Evolutionary conservation across 2,113 vertebrate species (phyloP).

Genomic region (Leptobrachium ailaonicum): DNA sequence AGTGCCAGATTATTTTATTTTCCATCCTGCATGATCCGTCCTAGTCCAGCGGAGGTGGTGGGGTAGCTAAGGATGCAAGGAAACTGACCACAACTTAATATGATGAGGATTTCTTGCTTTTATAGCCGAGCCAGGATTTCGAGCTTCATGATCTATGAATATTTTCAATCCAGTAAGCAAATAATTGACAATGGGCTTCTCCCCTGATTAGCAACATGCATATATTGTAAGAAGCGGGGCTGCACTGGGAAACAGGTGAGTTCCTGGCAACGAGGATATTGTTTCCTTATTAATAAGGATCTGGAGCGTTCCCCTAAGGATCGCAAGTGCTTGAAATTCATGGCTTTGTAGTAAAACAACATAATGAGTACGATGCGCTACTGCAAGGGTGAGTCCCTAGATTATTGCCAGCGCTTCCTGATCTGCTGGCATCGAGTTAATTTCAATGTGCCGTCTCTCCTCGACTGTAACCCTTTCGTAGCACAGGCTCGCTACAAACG

Average conservation of each 20-base stretch:
- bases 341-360: constrained; percentile 45
- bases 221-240: neutral
- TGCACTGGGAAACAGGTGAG: constrained; percentile 6
- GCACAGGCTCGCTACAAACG: too few relatives aligned
- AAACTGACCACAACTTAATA: too few relatives aligned
- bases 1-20: too few relatives aligned
- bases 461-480: neutral
- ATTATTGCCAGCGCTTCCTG: constrained; percentile 8
- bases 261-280: constrained; percentile 4
- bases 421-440: constrained; percentile 16
- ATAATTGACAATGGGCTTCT: neutral
- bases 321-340: constrained; percentile 36
- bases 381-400: constrained; percentile 14
- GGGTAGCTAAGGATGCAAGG: too few relatives aligned
- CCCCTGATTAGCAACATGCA: neutral
- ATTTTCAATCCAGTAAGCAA: neutral
- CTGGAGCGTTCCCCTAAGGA: constrained; percentile 23
- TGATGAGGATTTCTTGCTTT: too few relatives aligned
- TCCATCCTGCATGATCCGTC: too few relatives aligned
- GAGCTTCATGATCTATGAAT: too few relatives aligned
- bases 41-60: too few relatives aligned
- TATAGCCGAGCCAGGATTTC: too few relatives aligned
- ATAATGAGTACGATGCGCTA: constrained; percentile 15
- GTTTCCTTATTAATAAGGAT: constrained; percentile 42
- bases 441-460: neutral